These are phyloP conservation scores for Acronicta psi DNA, from an alignment of 2,888 invertebrate genomes.

Conservation along the genomic window DNA sequence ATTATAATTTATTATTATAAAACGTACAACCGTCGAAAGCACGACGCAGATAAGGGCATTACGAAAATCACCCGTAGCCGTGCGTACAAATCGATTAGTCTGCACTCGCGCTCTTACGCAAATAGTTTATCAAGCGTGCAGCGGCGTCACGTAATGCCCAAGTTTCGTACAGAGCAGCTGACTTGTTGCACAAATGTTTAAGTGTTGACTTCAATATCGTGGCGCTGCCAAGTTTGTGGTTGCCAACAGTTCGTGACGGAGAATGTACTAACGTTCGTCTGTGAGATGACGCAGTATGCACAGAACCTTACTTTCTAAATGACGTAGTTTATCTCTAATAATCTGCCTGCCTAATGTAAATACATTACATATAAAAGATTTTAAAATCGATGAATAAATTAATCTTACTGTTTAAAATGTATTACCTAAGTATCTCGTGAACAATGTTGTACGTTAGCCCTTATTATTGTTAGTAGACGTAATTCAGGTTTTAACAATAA, in stretches of 20 bases:
- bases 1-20: conserved; percentile 64
- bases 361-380: too few species aligned
- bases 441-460: too few species aligned
- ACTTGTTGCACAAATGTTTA: conserved; percentile 75
- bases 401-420: too few species aligned
- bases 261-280: conserved; percentile 35
- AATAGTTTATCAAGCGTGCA: conserved; percentile 82
- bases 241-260: conserved; percentile 65
- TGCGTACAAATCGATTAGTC: conserved; percentile 85
- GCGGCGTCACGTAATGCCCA: conserved; percentile 81
- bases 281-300: conserved; percentile 33
- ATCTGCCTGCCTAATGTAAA: too few species aligned
- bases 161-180: conserved; percentile 70
- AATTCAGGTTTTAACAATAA: too few species aligned
- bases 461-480: too few species aligned
- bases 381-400: too few species aligned
- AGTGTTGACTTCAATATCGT: conserved; percentile 61
- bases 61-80: conserved; percentile 81
- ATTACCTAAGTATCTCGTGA: too few species aligned
- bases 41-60: conserved; percentile 81
- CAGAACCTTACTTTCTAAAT: conserved; percentile 25
- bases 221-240: conserved; percentile 55
- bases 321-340: conserved; percentile 22
- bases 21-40: conserved; percentile 62
- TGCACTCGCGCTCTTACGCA: conserved; percentile 80